Conservation (phyloP, 2,113 vertebrate species). For the Aptenodytes patagonicus region DNA sequence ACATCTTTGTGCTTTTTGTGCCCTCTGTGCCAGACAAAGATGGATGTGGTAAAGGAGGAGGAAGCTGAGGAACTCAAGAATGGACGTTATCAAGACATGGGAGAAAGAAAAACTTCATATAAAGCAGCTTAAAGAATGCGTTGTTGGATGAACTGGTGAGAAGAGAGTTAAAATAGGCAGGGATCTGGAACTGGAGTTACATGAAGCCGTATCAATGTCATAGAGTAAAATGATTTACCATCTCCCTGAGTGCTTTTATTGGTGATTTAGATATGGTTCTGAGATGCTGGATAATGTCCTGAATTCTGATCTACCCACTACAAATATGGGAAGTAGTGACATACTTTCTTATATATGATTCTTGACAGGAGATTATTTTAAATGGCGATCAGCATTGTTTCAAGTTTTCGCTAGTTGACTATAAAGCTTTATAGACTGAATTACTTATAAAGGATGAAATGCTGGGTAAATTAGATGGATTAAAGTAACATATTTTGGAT, state of each 20-base stretch:
- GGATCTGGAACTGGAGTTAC: neutral
- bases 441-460: neutral
- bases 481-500: constrained; percentile 9
- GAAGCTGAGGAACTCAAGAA: neutral
- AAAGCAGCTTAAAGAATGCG: neutral
- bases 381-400: neutral
- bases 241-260: neutral
- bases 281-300: neutral
- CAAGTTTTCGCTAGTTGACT: neutral
- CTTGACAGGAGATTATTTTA: neutral
- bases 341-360: neutral
- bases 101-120: neutral
- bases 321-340: neutral
- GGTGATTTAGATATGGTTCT: neutral
- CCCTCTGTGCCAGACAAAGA: neutral
- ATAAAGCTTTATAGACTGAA: neutral
- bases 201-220: neutral
- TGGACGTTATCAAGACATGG: neutral
- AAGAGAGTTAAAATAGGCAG: neutral
- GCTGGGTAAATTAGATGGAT: constrained; percentile 6
- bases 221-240: neutral
- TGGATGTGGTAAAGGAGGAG: neutral
- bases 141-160: neutral
- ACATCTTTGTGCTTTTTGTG: neutral
- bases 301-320: neutral